Base-by-base conservation (phyloP, 2,888 invertebrate genomes). In the Cancer borealis region DNA sequence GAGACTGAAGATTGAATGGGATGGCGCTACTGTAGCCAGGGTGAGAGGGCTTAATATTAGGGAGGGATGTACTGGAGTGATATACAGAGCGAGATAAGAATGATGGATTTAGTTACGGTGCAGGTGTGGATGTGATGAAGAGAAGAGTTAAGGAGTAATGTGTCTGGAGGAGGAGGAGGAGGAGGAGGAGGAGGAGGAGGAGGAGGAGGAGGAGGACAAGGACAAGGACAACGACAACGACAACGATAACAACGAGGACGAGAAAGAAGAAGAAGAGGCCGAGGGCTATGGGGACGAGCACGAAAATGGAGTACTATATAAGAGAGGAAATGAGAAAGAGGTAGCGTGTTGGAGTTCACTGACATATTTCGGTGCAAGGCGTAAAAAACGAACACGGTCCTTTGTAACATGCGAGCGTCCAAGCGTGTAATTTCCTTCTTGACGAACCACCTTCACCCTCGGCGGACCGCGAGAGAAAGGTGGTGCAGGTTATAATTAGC, bases 311-410 rank as follows among this genome's bases (percentile, higher is more conserved):
- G n/a, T 66, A n/a, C 21, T 66, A 39, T 39, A 39, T 39, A 66
- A n/a, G 66, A 5, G 66, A 66, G 66, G n/a, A n/a, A 79, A 79
- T 79, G 79, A 79, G 79, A 30, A 10, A 79, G 79, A 79, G 79
- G 30, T 12, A 10, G 79, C 79, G 79, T 79, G 79, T 1, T 79
- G 30, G 79, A 30, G 30, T 26, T 30, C 30, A 79, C 79, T 26
- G 79, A 79, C 30, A 79, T 79, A 79, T 66, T 66, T 79, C 30
- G 30, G 79, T 30, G 10, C 79, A 26, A 79, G 30, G 30, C 79
- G 79, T 30, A 79, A 30, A 26, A 30, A 79, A 2, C 26, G 30
- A 79, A 79, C 79, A 79, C 30, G 26, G 30, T 30, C 30, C 79
- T 66, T 26, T 30, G 79, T 79, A 26, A 79, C 79, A 79, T 30